Base-by-base conservation (phyloP, 2,888 invertebrate species). In the Metellina segmentata region DNA sequence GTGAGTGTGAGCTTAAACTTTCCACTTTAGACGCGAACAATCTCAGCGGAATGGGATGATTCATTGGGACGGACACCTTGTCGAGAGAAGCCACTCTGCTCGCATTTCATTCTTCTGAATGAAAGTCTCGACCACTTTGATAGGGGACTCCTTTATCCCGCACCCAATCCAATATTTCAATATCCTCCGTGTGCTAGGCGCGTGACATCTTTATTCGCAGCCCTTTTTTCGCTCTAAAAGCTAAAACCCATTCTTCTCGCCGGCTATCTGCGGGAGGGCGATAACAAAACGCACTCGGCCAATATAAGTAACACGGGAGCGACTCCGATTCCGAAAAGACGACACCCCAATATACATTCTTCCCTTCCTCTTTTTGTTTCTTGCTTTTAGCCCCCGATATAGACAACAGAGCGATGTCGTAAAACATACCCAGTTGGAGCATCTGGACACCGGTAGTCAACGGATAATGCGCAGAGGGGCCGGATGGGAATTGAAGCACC, bases 191-290 rank as follows among this genome's bases (percentile, higher is more conserved):
- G 53, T 51, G 82, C 77, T 70, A 52, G 52, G 75, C 82, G 79
- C 81, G 79, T 91, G 91, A 91, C 91, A 91, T 91, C 70, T 91
- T 91, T 91, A 91, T 87, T 87, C 78, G n/a, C 72, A 74, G 87
- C 83, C 87, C 82, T 83, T 91, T 91, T 91, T 34, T 34, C 34
- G 77, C 85, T 91, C 87, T 91, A 91, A 91, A 91, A 91, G 91
- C 91, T 74, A 82, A 87, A 83, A 79, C 83, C 91, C 91, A 91
- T 91, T 87, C 87, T 70, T 82, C 78, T 53, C 70, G 20, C 20
- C 53, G 81, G 72, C 77, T 87, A 87, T 91, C 91, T 82, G 87
- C 16, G 79, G 75, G 74, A 19, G 48, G 61, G 74, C 70, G 91
- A 91, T 91, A 91, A 87, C 83, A 70, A 34, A 72, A 34, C 61